Base-by-base conservation (phyloP, 2,113 vertebrate genomes). In the Rhinopomastus cyanomelas region DNA sequence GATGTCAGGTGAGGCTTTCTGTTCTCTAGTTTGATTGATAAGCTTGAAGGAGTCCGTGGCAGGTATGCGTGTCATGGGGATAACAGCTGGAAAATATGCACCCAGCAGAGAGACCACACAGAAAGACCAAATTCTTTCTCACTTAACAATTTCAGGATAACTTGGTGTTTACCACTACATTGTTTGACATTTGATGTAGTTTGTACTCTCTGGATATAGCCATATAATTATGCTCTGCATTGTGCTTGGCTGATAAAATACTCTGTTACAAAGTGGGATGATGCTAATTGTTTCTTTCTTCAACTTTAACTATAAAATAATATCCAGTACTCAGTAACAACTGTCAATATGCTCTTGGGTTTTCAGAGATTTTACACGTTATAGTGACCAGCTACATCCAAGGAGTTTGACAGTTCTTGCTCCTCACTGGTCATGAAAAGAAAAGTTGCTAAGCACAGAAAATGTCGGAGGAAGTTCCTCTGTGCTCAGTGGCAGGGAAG, bases 101-200 rank as follows among this genome's bases (percentile, higher is more conserved):
- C 96, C 96, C 96, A 94, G 95, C 71, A 85, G 88, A 92, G 91
- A 98, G 98, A 98, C 97, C 98, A 98, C 98, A 98, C 98, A 98
- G 96, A 96, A 96, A 96, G 87, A 73, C 91, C 95, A 96, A 95
- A 97, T 97, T 96, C 93, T 92, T 98, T 97, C 93, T 96, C 71
- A 37, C 62, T 96, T 96, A 83, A 95, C 87, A 89, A 75, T 95
- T 96, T 95, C 95, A 92, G 90, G 81, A 81, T 95, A 96, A 93
- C 81, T 83, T 85, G 12, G 67, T 75, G 60, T 82, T 94, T 95
- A 96, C 90, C 48, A 52, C 6, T 8, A 86, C 82, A 39, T 65
- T 88, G 88, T 94, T 78, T 94, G 94, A 92, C 93, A 86, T 87
- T 89, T 93, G 93, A 85, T 1, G 30, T 68, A 82, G 52, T 66